Evolutionary conservation across 2,113 vertebrate genomes (phyloP).

Genomic region (Furnarius figulus): DNA sequence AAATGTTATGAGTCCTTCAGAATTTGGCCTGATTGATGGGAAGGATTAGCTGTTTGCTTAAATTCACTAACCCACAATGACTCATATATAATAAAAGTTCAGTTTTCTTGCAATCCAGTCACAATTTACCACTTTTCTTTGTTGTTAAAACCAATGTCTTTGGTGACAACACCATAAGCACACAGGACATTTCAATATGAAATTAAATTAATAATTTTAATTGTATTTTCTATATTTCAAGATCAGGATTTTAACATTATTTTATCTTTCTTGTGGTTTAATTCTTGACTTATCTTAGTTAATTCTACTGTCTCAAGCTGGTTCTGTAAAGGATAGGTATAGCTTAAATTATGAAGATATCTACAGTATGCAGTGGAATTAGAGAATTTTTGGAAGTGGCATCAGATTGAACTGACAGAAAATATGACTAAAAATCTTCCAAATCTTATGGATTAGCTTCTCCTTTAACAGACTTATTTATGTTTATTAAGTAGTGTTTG

Average conservation of each 20-base stretch:
- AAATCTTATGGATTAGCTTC: background rate
- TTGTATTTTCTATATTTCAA: background rate
- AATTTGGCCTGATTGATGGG: background rate
- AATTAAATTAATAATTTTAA: background rate
- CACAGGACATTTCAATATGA: background rate
- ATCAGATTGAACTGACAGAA: background rate
- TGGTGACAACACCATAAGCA: background rate
- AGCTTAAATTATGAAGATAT: background rate
- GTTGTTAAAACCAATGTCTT: background rate
- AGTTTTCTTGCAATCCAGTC: background rate
- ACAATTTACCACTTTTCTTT: background rate
- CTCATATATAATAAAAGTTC: background rate
- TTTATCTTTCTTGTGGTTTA: background rate
- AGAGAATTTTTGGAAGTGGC: background rate
- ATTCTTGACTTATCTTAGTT: background rate
- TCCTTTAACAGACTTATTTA: background rate
- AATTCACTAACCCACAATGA: background rate
- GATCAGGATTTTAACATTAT: background rate
- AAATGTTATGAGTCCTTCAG: background rate
- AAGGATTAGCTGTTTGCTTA: background rate
- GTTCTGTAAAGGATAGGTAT: background rate
- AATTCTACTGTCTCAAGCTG: background rate
- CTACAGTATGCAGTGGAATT: background rate
- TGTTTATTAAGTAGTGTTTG: background rate
- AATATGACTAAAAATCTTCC: background rate